phyloP scores from a whole-genome alignment of 2,888 invertebrate genomes.

The Lampropteryx suffumata region DNA sequence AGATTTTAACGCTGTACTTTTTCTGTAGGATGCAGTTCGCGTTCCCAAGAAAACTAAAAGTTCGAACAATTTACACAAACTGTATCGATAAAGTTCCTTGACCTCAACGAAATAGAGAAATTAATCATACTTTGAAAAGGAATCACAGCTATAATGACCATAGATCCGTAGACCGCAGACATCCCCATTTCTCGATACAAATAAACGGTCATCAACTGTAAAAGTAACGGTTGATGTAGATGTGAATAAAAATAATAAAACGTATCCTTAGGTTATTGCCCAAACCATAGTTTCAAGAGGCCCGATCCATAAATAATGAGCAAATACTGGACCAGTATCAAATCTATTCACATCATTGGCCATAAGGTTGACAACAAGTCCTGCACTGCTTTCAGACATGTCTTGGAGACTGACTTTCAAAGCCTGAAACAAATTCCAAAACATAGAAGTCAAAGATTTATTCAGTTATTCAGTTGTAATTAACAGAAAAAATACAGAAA shows the following conservation, averaged over 20 bases:
- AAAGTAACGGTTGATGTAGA: constrained; percentile 28
- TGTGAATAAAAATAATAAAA: no score
- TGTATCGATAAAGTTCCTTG: not conserved
- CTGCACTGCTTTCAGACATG: constrained; percentile 67
- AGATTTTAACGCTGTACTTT: constrained; percentile 80
- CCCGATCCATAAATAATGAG: constrained; percentile 90
- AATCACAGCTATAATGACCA: constrained; percentile 72
- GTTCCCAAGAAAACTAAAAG: constrained; percentile 65
- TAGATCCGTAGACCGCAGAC: constrained; percentile 78
- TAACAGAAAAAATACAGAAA: no score
- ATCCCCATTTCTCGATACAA: constrained; percentile 80
- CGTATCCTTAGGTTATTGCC: no score
- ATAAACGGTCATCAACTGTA: constrained; percentile 73
- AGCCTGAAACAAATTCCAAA: constrained; percentile 49
- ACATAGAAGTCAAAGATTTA: no score
- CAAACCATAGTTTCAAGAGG: constrained; percentile 86
- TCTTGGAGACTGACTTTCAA: constrained; percentile 71
- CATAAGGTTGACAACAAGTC: constrained; percentile 83
- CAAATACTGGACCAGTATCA: constrained; percentile 86
- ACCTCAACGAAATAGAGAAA: not conserved
- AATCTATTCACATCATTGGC: constrained; percentile 91
- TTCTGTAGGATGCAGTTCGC: constrained; percentile 69
- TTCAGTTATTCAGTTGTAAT: no score
- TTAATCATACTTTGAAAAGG: constrained; percentile 72
- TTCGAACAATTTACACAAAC: not conserved